A percentile compares a stretch with the other conserved stretches of the same genome.
These are phyloP conservation scores for Carettochelys insculpta DNA, from an alignment of 2,113 vertebrate species.

Conservation along the genomic window DNA sequence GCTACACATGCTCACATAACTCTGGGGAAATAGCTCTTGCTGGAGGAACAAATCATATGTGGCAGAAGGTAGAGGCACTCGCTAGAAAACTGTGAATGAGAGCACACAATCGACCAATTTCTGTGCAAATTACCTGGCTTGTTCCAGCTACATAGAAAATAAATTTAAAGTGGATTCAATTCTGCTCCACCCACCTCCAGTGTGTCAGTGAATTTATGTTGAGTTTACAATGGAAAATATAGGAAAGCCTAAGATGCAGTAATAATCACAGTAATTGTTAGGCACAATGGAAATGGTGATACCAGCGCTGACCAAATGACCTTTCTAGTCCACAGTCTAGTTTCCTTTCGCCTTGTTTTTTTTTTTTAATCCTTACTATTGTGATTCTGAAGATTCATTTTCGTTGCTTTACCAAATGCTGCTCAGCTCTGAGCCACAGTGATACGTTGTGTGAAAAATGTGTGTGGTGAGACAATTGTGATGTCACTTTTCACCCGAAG, in stretches of 20 bases:
- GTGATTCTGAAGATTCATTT: not conserved
- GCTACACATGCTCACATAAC: not conserved
- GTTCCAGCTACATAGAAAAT: not conserved
- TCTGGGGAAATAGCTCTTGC: slow-evolving; percentile 4
- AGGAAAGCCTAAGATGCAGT: not conserved
- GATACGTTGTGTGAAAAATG: accelerated
- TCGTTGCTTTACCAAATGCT: not conserved
- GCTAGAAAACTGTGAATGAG: accelerated
- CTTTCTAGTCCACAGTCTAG: not conserved
- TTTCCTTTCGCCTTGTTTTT: not conserved
- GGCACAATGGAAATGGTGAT: too few species aligned
- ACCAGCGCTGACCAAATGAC: not conserved
- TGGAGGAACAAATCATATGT: not conserved
- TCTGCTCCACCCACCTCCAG: not conserved
- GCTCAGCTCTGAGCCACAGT: not conserved
- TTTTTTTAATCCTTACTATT: not conserved
- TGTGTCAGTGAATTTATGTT: accelerated
- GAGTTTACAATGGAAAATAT: accelerated
- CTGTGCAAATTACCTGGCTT: not conserved
- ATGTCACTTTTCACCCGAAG: not conserved
- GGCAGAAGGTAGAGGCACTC: not conserved
- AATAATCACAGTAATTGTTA: not conserved
- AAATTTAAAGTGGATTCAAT: not conserved
- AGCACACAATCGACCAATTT: not conserved
- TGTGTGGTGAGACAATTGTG: too few species aligned